Conservation (phyloP, 2,888 invertebrate genomes). For the Teleiodes luculella region DNA sequence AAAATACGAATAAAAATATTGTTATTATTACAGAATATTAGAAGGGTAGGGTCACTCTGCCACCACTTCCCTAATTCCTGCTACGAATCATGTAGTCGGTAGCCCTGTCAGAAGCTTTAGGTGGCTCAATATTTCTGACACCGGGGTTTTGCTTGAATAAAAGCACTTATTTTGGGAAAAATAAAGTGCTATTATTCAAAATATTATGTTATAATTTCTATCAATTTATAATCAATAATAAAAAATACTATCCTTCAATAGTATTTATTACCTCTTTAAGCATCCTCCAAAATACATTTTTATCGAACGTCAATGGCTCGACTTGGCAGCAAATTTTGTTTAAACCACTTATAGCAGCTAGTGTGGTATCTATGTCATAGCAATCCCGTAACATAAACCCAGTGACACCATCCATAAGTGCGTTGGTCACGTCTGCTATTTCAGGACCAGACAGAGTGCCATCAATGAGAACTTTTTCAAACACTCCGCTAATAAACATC, state of each 20-base stretch:
- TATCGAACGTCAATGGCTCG: constrained; percentile 44
- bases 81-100: too few species aligned
- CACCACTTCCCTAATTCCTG: too few species aligned
- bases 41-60: too few species aligned
- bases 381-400: constrained; percentile 49
- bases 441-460: constrained; percentile 38
- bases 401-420: constrained; percentile 51
- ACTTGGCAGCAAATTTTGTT: constrained; percentile 44
- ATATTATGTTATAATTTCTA: too few species aligned
- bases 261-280: constrained; percentile 38
- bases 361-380: constrained; percentile 28
- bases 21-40: too few species aligned
- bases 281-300: constrained; percentile 39
- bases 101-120: too few species aligned
- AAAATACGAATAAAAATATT: too few species aligned
- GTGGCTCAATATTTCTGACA: too few species aligned
- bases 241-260: background rate
- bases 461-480: constrained; percentile 31
- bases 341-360: constrained; percentile 39
- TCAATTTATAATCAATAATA: too few species aligned
- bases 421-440: constrained; percentile 49
- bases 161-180: too few species aligned
- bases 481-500: constrained; percentile 48
- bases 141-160: too few species aligned
- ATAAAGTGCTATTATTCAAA: too few species aligned